Evolutionary conservation across 2,797 vertebrate genomes (phyloP).

Genomic region (Thripadectes ignobilis): DNA sequence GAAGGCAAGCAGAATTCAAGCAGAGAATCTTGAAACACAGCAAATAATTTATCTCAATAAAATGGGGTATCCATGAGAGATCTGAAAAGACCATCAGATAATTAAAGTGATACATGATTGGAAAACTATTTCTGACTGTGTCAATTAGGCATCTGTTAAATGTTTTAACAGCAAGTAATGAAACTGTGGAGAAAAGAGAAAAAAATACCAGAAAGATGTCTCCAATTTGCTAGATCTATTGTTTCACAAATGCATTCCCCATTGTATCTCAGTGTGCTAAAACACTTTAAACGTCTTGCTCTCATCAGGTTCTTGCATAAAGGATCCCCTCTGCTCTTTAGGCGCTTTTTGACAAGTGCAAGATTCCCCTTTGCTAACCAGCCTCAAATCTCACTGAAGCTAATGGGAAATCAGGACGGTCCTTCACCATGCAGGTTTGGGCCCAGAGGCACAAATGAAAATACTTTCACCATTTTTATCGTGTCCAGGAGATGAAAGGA

Average conservation of each 20-base stretch:
- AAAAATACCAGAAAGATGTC: background rate
- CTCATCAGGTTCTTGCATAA: constrained; percentile 55
- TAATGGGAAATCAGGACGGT: constrained; percentile 46
- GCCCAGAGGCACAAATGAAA: constrained; percentile 53
- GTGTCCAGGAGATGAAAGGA: constrained; percentile 56
- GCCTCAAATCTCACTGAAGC: constrained; percentile 41
- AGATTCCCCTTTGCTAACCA: constrained; percentile 22
- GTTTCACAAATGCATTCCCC: constrained; percentile 48
- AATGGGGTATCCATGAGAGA: background rate
- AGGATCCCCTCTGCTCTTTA: constrained; percentile 51
- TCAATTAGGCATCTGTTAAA: constrained; percentile 60
- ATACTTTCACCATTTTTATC: constrained; percentile 50
- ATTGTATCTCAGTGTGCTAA: constrained; percentile 39
- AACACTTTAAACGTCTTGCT: constrained; percentile 19
- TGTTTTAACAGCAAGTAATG: constrained; percentile 38
- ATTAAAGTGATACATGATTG: constrained; percentile 48
- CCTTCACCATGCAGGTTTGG: background rate
- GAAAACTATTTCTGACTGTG: constrained; percentile 25
- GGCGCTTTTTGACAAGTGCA: constrained; percentile 50
- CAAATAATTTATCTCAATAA: constrained; percentile 19
- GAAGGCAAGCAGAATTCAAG: constrained; percentile 15
- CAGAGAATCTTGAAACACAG: background rate
- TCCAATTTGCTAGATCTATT: constrained; percentile 27
- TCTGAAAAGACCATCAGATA: constrained; percentile 8
- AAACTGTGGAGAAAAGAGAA: constrained; percentile 18